Evolutionary conservation across 2,888 invertebrate species (phyloP).

Genomic region (Syritta pipiens): DNA sequence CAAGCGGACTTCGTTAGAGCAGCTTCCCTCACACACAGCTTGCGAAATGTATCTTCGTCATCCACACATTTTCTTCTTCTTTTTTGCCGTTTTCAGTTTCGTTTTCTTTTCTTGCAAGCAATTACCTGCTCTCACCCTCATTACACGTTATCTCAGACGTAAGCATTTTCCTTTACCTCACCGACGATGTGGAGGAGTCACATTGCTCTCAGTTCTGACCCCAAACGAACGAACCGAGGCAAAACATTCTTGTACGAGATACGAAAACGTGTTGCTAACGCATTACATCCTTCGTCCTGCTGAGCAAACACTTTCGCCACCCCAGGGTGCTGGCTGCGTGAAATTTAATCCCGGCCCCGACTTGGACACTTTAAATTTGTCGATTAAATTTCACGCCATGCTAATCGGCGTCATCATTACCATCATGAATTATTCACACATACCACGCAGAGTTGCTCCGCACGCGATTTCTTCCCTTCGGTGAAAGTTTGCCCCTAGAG

Average conservation of each 20-base stretch:
- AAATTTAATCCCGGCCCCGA: constrained; percentile 36
- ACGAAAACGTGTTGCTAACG: constrained; percentile 2
- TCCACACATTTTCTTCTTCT: too few relatives aligned
- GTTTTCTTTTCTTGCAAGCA: not conserved
- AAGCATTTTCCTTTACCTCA: constrained; percentile 29
- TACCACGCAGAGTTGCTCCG: constrained; percentile 8
- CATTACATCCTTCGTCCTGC: constrained; percentile 18
- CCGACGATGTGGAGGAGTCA: not conserved
- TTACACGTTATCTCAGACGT: constrained; percentile 6
- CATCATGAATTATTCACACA: constrained; percentile 63
- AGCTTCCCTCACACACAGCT: too few relatives aligned
- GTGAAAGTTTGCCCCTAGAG: constrained; percentile 11
- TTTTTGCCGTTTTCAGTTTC: not conserved
- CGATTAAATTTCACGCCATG: constrained; percentile 59
- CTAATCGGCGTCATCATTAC: constrained; percentile 59
- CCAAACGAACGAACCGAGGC: not conserved
- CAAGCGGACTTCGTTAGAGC: too few relatives aligned
- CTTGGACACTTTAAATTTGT: constrained; percentile 52
- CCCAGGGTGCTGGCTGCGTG: constrained; percentile 20
- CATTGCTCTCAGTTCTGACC: constrained; percentile 2
- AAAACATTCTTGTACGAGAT: constrained; percentile 1
- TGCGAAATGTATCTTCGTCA: not conserved
- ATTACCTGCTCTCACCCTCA: constrained; percentile 31
- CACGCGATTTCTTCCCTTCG: constrained; percentile 18
- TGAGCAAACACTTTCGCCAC: constrained; percentile 24